Evolutionary conservation across 2,797 vertebrate genomes (phyloP).

Genomic region (Eospalax fontanierii): DNA sequence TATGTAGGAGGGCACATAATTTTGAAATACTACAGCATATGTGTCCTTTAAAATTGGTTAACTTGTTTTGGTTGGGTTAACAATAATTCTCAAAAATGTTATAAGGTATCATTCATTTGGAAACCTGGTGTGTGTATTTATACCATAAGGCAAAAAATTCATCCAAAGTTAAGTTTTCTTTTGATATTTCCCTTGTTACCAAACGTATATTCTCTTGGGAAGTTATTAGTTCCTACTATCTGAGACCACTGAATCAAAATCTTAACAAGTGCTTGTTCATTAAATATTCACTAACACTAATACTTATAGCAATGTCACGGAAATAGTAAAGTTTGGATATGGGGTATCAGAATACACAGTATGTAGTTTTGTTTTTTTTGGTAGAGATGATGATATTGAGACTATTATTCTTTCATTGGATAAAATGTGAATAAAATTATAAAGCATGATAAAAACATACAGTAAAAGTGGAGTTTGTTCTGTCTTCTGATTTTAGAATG

Average conservation of each 20-base stretch:
- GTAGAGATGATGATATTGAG: background rate
- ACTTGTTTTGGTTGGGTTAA: background rate
- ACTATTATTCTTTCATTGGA: background rate
- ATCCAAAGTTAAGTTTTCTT: background rate
- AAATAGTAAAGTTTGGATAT: conserved; percentile 5
- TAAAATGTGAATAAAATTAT: background rate
- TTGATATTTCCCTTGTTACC: background rate
- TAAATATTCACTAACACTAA: background rate
- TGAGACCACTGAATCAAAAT: background rate
- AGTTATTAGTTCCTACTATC: background rate
- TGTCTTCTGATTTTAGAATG: background rate
- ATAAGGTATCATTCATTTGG: background rate
- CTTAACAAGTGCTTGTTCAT: background rate
- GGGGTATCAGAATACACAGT: background rate
- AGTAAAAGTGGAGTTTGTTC: background rate
- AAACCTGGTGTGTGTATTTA: background rate
- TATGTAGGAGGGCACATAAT: background rate
- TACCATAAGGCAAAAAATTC: background rate
- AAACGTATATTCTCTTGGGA: conserved; percentile 17
- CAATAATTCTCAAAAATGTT: background rate
- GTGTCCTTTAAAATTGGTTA: background rate
- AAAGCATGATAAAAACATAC: background rate
- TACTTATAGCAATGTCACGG: background rate
- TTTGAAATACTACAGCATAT: background rate
- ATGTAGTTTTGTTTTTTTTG: background rate